phyloP scores from a whole-genome alignment of 2,113 vertebrate species.

The Ophthalmolycus amberensis region DNA sequence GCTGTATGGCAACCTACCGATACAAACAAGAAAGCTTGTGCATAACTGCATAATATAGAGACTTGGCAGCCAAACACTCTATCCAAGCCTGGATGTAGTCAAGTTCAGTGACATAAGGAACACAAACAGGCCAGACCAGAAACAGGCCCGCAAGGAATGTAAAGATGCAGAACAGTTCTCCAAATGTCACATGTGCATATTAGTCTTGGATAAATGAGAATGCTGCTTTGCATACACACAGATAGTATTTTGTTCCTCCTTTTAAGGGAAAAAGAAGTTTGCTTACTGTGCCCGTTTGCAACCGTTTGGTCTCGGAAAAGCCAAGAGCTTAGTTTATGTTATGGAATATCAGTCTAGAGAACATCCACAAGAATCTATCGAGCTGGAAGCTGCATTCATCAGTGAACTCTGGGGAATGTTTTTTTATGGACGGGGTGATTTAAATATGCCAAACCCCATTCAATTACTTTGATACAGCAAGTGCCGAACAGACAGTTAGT shows the following conservation, averaged over 20 bases:
- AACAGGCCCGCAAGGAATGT: constrained; percentile 32
- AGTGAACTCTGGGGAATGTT: not conserved
- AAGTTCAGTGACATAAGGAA: constrained; percentile 30
- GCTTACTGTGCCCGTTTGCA: not conserved
- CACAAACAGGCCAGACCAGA: constrained; percentile 33
- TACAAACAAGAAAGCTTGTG: not conserved
- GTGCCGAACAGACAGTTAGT: not conserved
- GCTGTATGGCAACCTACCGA: constrained; percentile 11
- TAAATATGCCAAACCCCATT: not conserved
- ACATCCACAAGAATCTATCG: not conserved
- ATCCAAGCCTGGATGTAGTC: constrained; percentile 38
- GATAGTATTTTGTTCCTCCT: not conserved
- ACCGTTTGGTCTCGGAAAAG: constrained; percentile 4
- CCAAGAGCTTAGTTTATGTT: constrained; percentile 4
- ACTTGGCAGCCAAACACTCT: constrained; percentile 20
- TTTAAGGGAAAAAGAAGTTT: constrained; percentile 8
- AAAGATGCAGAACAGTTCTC: constrained; percentile 17
- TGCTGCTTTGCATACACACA: not conserved
- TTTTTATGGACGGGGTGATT: not conserved
- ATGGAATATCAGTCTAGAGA: not conserved
- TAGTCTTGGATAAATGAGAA: constrained; percentile 22
- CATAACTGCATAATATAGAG: not conserved
- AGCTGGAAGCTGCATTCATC: not conserved
- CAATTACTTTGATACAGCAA: not conserved
- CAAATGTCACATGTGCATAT: constrained; percentile 27